Evolutionary conservation across 2,113 vertebrate species (phyloP), one percentile per base, ranked within the genome.

Genomic region (Tychaedon coryphoeus): DNA sequence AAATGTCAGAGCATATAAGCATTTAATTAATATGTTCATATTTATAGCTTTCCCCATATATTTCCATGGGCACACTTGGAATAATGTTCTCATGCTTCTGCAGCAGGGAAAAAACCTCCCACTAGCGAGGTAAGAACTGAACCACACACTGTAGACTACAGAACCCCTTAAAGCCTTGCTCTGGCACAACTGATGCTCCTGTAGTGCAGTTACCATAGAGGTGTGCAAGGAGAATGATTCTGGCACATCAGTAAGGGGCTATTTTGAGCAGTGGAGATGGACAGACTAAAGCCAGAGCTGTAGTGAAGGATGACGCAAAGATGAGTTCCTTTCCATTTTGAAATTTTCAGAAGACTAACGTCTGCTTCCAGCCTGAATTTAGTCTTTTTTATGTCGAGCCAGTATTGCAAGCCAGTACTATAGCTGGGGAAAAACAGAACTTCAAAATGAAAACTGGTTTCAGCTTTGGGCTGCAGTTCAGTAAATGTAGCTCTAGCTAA

Each of bases 371-470:
- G 56, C 58, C 65, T 5, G 34, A 73, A 70, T 51, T 65, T 33
- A 10, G 19, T 88, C 51, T 65, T 73, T 85, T 89, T 78, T 25
- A 82, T 60, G 45, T 71, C 16, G 0, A 88, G 50, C 28, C 4
- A 45, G 28, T 61, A 64, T 33, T 77, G 43, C 28, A 75, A 89
- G 42, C 18, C 19, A 58, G 45, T 31, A 15, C 34, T 43, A n/a
- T 3, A 75, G 17, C 45, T 18, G 9, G 13, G 25, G 19, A 47
- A 82, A 91, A 78, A 25, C 12, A 76, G 38, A 90, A 67, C 43
- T 93, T 94, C 74, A 90, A 92, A 88, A 86, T 79, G 47, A 94
- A 95, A 77, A 73, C 43, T 51, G 28, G 31, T 80, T 90, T 86
- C 58, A 77, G 25, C 47, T 93, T 76, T 47, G 77, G 71, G 78